These are phyloP conservation scores for Drosophila setifemur DNA, from an alignment of 1,140 invertebrate species.

Conservation along the genomic window DNA sequence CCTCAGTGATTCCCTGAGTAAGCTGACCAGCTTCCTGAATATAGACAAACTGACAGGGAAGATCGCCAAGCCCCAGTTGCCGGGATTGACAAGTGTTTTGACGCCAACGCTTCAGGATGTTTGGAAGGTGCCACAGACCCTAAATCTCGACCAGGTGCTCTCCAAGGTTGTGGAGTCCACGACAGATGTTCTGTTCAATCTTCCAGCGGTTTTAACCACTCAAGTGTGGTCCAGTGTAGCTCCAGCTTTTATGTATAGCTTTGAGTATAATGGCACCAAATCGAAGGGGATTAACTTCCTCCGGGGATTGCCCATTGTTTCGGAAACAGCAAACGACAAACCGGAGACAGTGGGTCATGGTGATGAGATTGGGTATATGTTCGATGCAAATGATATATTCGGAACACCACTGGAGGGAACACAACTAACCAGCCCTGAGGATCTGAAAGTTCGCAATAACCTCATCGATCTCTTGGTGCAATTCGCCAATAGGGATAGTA, in stretches of 20 bases:
- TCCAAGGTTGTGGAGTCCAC: slow-evolving; percentile 82
- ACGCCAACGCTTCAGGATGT: slow-evolving; percentile 71
- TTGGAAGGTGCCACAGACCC: slow-evolving; percentile 64
- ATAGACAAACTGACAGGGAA: slow-evolving; percentile 71
- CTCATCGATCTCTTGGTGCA: slow-evolving; percentile 87
- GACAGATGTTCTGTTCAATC: slow-evolving; percentile 88
- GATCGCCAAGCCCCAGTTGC: slow-evolving; percentile 67
- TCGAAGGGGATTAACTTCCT: slow-evolving; percentile 86
- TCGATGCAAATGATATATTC: slow-evolving; percentile 85
- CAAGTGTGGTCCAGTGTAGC: slow-evolving; percentile 85
- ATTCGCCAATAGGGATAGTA: slow-evolving; percentile 83
- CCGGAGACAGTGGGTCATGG: slow-evolving; percentile 84
- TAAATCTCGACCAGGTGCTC: slow-evolving; percentile 69
- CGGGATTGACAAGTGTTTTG: slow-evolving; percentile 48
- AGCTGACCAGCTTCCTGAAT: slow-evolving; percentile 56
- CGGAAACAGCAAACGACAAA: slow-evolving; percentile 65
- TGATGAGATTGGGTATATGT: slow-evolving; percentile 88
- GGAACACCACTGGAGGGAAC: slow-evolving; percentile 83
- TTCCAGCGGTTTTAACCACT: slow-evolving; percentile 88
- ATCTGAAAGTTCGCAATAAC: slow-evolving; percentile 85
- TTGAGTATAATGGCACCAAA: slow-evolving; percentile 87
- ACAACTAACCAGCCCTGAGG: slow-evolving; percentile 82
- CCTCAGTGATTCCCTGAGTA: slow-evolving; percentile 46
- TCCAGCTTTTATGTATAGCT: slow-evolving; percentile 88
- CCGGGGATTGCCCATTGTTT: slow-evolving; percentile 85